Conservation (phyloP, 2,797 vertebrate genomes). For the Lates japonicus region DNA sequence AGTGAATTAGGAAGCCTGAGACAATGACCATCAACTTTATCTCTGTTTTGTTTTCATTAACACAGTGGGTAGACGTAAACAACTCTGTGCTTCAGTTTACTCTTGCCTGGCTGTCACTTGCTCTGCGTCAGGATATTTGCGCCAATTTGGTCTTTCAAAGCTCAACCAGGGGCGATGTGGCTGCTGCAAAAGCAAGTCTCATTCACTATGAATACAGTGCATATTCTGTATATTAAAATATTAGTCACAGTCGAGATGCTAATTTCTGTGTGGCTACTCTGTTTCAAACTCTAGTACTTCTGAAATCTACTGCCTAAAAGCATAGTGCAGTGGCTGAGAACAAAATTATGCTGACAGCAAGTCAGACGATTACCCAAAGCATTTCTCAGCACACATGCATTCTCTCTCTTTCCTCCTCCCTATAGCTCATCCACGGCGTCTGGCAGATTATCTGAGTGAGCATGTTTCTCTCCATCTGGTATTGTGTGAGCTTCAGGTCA, state of each 20-base stretch:
- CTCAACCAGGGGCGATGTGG: too few species aligned
- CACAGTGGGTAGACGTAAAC: too few species aligned
- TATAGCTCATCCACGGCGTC: constrained; percentile 29
- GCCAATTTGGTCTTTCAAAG: too few species aligned
- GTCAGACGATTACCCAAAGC: not conserved
- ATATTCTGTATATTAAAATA: not conserved
- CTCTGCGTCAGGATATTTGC: too few species aligned
- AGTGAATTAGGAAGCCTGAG: too few species aligned
- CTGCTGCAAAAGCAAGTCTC: too few species aligned
- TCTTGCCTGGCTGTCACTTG: not conserved
- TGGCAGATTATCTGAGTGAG: constrained; percentile 50
- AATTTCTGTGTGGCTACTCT: not conserved
- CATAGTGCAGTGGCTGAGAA: not conserved
- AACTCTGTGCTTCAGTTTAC: not conserved
- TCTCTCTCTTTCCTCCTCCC: not conserved
- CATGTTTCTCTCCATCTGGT: constrained; percentile 61
- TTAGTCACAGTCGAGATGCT: not conserved
- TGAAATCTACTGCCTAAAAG: not conserved
- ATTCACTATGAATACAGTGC: not conserved
- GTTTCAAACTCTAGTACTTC: not conserved
- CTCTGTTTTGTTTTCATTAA: not conserved
- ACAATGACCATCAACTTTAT: too few species aligned
- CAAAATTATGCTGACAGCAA: constrained; percentile 11
- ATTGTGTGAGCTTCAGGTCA: constrained; percentile 42
- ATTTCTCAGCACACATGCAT: constrained; percentile 8